These are phyloP conservation scores for Drosophila parabipectinata DNA, from an alignment of 1,140 invertebrate genomes.

Conservation along the genomic window DNA sequence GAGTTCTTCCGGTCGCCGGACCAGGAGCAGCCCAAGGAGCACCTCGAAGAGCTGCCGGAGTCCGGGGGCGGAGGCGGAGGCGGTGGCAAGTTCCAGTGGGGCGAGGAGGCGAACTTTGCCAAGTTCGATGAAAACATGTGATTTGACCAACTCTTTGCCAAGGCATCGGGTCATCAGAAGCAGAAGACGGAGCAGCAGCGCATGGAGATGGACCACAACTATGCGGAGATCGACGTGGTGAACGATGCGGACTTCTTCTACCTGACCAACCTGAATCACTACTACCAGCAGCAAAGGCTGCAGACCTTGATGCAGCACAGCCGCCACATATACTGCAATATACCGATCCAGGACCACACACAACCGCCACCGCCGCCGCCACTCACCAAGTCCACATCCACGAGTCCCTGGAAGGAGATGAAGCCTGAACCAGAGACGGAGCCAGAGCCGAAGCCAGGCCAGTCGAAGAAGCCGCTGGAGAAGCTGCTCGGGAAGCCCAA, in stretches of 20 bases:
- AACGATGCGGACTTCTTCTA: conserved; percentile 72
- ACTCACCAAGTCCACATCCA: conserved; percentile 52
- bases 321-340: conserved; percentile 48
- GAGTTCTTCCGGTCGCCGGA: conserved; percentile 89
- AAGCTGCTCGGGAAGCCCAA: conserved; percentile 54
- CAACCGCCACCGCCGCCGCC: conserved; percentile 1
- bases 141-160: conserved; percentile 81
- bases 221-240: conserved; percentile 81
- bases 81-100: conserved; percentile 71
- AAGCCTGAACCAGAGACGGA: conserved; percentile 17
- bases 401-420: conserved; percentile 63
- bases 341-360: conserved; percentile 17
- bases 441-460: background rate
- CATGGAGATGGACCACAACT: conserved; percentile 46
- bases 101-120: conserved; percentile 81
- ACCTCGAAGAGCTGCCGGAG: conserved; percentile 11
- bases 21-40: conserved; percentile 34
- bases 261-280: conserved; percentile 77
- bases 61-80: conserved; percentile 1
- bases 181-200: conserved; percentile 35
- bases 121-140: conserved; percentile 84
- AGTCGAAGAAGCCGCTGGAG: conserved; percentile 13
- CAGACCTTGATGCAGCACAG: conserved; percentile 37
- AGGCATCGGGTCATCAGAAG: conserved; percentile 40
- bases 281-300: conserved; percentile 70